phyloP scores from a whole-genome alignment of 2,888 invertebrate genomes.

The Sphecodes monilicornis region DNA sequence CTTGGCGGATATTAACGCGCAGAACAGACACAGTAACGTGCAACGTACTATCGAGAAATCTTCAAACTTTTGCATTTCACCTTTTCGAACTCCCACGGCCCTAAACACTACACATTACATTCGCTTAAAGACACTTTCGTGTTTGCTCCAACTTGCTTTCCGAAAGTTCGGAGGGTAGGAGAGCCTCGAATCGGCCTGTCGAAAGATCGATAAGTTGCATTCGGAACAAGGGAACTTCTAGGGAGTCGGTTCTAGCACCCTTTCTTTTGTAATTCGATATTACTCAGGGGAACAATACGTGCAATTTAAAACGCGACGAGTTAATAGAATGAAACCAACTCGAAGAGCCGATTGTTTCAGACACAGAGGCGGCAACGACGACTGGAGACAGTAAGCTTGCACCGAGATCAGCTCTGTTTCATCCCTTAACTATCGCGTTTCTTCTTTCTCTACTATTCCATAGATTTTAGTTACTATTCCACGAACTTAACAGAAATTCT shows the following conservation, averaged over 20 bases:
- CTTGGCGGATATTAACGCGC: not conserved
- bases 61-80: constrained; percentile 3
- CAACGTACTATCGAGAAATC: not conserved
- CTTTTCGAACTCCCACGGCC: not conserved
- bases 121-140: not conserved
- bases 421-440: not conserved
- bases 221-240: constrained; percentile 16
- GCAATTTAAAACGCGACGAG: constrained; percentile 12
- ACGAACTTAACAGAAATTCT: not conserved
- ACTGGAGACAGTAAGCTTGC: not conserved
- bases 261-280: constrained; percentile 24
- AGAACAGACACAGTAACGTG: not conserved
- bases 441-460: not conserved
- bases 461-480: not conserved
- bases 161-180: not conserved
- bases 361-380: not conserved
- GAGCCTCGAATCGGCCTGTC: constrained; percentile 10
- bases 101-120: not conserved
- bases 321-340: not conserved
- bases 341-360: not conserved
- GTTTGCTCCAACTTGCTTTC: not conserved
- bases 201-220: constrained; percentile 30
- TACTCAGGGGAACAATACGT: not conserved
- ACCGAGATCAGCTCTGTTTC: not conserved
- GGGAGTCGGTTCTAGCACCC: not conserved